Evolutionary conservation across 2,888 invertebrate genomes (phyloP), one percentile per base, ranked within the genome.

Genomic region (Catocala sponsa): DNA sequence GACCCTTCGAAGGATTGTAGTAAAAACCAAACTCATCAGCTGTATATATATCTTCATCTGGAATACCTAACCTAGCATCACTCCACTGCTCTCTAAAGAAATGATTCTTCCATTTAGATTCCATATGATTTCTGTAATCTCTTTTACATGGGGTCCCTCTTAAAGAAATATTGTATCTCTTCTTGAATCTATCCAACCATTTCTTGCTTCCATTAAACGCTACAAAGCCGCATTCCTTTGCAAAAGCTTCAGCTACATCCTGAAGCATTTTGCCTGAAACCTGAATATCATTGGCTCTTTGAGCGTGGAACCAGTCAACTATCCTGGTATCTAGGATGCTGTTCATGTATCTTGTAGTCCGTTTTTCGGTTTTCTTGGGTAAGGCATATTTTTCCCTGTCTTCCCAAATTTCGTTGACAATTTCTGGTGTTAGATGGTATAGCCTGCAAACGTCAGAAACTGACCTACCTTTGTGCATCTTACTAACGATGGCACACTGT

Each of bases 41-140:
- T 0, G 82, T 81, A 43, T 86, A 87, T 9, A 87, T 86, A 51
- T 87, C 84, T 4, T 85, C 83, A 41, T 85, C 84, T 0, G 72
- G 68, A 0, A 84, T 74, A 0, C 83, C 83, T 5, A 79, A 63
- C 0, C 86, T 71, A 0, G 78, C 79, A 54, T 86, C 86, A 7
- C 78, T 72, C 87, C 87, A 87, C 35, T 82, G 81, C 5, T 87
- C 86, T n/a, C 68, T 79, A n/a, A 87, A 82, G 62, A 87, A 87
- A 49, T 81, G 79, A 10, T 78, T 82, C 38, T 86, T 87, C 81
- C 83, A 85, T 67, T 86, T 85, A 0, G 84, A 83, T 9, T 85
- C 86, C 41, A 78, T 67, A 0, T 75, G 72, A 6, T 73, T 76
- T 7, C 55, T 67, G 35, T 80, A 80, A 43, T 81, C 80, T 0